Evolutionary conservation across 2,888 invertebrate species (phyloP), one percentile per base, ranked within the genome.

Genomic region (Chrysolina americana): DNA sequence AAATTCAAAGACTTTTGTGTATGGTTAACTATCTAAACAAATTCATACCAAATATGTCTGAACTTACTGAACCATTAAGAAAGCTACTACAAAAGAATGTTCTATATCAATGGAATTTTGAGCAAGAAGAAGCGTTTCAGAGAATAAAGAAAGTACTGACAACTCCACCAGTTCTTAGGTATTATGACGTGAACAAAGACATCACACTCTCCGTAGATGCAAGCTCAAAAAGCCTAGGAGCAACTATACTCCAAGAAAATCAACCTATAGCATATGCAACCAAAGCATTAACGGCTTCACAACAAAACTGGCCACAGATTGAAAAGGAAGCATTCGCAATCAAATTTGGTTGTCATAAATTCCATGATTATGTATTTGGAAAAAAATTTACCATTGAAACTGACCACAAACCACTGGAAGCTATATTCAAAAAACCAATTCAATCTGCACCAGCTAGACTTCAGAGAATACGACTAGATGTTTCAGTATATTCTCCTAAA

Each of bases 261-360:
- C 68, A 74, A 71, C 80, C 83, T n/a, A 68, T 83, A 53, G 81
- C 83, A 11, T 84, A 82, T 76, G 83, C 78, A 17, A 78, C 81
- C n/a, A 81, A 78, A 72, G 65, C 82, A 0, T 68, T 83, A 17
- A 80, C 80, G 9, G 28, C 63, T 19, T 68, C 78, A 3, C 78
- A 83, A 76, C 68, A 71, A 50, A 76, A 72, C 10, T 84, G 81
- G 62, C 74, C 80, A 36, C 80, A 83, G 64, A 80, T 81, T 23
- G 80, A 82, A 73, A 80, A 81, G 76, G 80, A 81, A 71, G 70
- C 73, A 41, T 62, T 78, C n/a, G 82, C 82, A 0, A 80, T 83
- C 17, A 65, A 77, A 9, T 75, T 66, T 63, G 81, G 78, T 10
- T 81, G 81, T 65, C 53, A n/a, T n/a, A 79, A 77, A 73, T 81